Evolutionary conservation across 2,113 vertebrate genomes (phyloP).

Genomic region (Canis aureus): DNA sequence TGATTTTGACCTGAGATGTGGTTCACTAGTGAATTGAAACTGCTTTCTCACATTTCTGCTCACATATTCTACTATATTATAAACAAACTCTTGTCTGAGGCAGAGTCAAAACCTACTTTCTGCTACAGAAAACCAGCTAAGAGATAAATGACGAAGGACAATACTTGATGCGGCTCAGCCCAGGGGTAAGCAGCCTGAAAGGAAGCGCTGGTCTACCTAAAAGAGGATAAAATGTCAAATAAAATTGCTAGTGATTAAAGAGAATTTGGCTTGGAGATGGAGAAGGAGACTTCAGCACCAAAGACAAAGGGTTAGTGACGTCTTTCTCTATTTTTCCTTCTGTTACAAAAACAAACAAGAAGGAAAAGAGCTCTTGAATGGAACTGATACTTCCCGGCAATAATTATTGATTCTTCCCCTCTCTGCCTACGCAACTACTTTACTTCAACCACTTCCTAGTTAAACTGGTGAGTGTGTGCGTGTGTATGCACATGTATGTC

Average conservation of each 20-base stretch:
- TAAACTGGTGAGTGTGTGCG: background rate
- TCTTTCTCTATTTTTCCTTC: background rate
- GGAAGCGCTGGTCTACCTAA: background rate
- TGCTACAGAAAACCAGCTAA: background rate
- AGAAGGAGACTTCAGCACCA: background rate
- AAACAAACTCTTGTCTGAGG: background rate
- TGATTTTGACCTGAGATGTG: too few relatives aligned
- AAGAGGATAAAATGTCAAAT: background rate
- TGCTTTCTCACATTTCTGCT: conserved; percentile 30
- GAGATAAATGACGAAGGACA: background rate
- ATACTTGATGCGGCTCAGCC: background rate
- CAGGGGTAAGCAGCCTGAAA: background rate
- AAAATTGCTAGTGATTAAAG: background rate
- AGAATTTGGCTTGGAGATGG: background rate
- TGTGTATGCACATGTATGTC: background rate
- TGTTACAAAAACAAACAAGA: background rate
- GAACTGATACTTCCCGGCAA: background rate
- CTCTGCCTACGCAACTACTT: background rate
- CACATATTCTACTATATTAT: background rate
- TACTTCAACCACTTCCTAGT: background rate
- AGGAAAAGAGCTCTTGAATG: background rate
- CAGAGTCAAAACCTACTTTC: background rate
- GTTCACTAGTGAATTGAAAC: background rate
- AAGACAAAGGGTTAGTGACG: background rate
- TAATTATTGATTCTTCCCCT: background rate